Percentiles rank a stretch among this genome's conserved stretches.
These are phyloP conservation scores for Dissostichus mawsoni DNA, from an alignment of 2,113 vertebrate genomes.

Conservation along the genomic window DNA sequence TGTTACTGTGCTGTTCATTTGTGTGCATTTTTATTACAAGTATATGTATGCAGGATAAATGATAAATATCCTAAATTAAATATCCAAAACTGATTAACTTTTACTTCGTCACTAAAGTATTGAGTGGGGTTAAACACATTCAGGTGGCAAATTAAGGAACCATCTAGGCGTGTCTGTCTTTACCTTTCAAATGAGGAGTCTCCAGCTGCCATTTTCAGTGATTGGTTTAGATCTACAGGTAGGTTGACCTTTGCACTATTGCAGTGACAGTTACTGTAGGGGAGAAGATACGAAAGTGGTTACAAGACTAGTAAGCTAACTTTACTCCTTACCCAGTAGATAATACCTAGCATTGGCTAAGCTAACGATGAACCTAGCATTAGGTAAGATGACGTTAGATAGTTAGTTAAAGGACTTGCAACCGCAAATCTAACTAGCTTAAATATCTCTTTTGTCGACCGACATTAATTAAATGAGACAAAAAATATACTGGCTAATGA, in stretches of 20 bases:
- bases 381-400: neutral
- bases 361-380: no score
- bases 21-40: no score
- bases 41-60: neutral
- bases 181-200: conserved; percentile 69
- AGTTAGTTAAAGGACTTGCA: neutral
- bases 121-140: neutral
- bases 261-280: neutral
- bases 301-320: neutral
- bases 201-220: conserved; percentile 26
- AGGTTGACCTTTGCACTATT: neutral
- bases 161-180: neutral
- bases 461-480: neutral
- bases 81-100: neutral
- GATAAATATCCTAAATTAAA: neutral
- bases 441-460: neutral
- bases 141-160: neutral
- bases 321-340: neutral
- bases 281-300: neutral
- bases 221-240: neutral
- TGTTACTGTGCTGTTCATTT: neutral
- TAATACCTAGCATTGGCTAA: neutral
- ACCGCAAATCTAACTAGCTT: neutral
- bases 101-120: neutral
- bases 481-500: no score